phyloP scores from a whole-genome alignment of 37 sponge, comb jelly and placozoan genomes.

The Chondrosia reniformis region DNA sequence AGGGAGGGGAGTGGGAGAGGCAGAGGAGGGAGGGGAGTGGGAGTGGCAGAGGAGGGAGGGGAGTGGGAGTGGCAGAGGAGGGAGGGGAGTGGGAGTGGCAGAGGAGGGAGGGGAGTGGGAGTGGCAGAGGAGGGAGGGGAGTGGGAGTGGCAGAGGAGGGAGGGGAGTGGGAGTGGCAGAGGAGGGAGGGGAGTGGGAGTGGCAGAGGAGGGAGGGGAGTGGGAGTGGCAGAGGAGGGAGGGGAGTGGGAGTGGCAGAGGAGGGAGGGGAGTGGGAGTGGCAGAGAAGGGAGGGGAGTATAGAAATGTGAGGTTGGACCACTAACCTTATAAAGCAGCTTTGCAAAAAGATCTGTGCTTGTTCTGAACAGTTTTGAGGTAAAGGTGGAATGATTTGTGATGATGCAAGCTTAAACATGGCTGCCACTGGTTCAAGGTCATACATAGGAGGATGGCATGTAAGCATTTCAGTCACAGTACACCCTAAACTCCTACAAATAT shows the following conservation, averaged over 20 bases:
- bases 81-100: not conserved
- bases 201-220: not conserved
- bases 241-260: not conserved
- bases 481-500: slow-evolving; percentile 60
- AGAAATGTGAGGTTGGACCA: not conserved
- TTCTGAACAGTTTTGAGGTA: slow-evolving; percentile 81
- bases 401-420: slow-evolving; percentile 93
- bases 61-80: not conserved
- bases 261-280: not conserved
- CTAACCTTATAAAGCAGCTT: slow-evolving; percentile 70
- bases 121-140: not conserved
- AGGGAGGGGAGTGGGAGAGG: not conserved
- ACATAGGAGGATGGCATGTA: slow-evolving; percentile 87
- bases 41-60: not conserved
- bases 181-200: not conserved
- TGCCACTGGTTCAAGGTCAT: slow-evolving; percentile 89
- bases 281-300: not conserved
- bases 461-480: slow-evolving; percentile 95
- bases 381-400: slow-evolving; percentile 45
- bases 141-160: not conserved
- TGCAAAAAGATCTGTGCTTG: slow-evolving; percentile 58
- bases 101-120: not conserved
- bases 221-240: not conserved
- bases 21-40: slow-evolving; percentile 9
- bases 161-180: not conserved